These are phyloP conservation scores for Calameuta idolon DNA, from an alignment of 2,888 invertebrate genomes.

Conservation along the genomic window DNA sequence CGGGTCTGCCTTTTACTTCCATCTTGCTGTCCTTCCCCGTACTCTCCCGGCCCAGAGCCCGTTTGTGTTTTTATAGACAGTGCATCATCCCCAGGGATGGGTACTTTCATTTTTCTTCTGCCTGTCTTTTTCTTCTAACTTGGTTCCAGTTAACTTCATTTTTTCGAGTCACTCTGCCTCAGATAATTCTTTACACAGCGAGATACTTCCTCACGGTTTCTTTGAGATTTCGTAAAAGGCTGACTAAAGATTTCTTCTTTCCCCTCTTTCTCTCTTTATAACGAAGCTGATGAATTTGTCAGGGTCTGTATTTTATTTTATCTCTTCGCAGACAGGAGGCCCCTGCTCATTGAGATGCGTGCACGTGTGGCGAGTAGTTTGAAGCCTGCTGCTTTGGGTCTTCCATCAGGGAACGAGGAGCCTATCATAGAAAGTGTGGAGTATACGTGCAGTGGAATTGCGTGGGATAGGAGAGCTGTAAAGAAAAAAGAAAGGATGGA, in stretches of 20 bases:
- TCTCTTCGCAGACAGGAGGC: neutral
- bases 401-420: neutral
- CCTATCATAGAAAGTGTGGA: neutral
- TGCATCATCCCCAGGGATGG: neutral
- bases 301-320: neutral
- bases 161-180: neutral
- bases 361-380: neutral
- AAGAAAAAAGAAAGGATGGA: neutral
- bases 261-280: neutral
- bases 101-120: neutral
- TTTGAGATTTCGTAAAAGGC: neutral
- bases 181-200: neutral
- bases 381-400: neutral
- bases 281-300: neutral
- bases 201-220: neutral
- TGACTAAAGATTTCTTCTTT: neutral
- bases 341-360: neutral
- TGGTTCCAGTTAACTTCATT: neutral
- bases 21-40: neutral
- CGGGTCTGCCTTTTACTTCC: conserved; percentile 3
- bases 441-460: neutral
- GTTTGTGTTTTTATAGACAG: neutral
- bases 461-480: neutral
- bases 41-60: neutral
- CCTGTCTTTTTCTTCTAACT: neutral